Evolutionary conservation across 2,797 vertebrate species (phyloP).

Genomic region (Phrynocephalus vlangalii): DNA sequence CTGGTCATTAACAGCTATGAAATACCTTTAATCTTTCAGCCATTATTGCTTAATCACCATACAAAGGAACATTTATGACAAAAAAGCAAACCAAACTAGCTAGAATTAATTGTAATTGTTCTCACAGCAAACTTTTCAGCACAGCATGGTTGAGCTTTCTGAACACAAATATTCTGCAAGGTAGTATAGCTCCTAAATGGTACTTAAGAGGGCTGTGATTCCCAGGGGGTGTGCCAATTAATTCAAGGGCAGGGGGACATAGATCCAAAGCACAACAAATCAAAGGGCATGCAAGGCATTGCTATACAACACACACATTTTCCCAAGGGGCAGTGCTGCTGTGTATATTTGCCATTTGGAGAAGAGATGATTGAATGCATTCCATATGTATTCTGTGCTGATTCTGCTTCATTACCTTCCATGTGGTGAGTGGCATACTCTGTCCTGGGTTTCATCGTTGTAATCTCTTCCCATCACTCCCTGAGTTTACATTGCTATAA

Average conservation of each 20-base stretch:
- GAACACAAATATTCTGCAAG: background rate
- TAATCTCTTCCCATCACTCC: background rate
- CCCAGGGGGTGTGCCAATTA: background rate
- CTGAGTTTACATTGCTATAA: background rate
- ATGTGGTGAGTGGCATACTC: background rate
- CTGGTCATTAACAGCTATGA: conserved; percentile 20
- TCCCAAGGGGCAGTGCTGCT: background rate
- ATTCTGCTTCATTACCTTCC: conserved; percentile 1
- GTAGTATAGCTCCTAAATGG: conserved; percentile 21
- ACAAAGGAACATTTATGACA: background rate
- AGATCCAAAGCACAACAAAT: background rate
- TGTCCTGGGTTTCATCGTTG: background rate
- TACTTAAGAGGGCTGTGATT: conserved; percentile 21
- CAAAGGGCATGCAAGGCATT: background rate
- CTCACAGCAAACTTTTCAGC: background rate
- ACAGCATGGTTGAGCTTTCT: fast-evolving
- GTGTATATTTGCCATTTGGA: background rate
- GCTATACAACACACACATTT: background rate
- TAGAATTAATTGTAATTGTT: background rate
- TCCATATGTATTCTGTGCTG: conserved; percentile 24
- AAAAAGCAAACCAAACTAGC: background rate
- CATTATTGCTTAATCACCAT: conserved; percentile 20
- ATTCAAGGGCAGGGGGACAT: background rate
- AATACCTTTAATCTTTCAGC: conserved; percentile 22
- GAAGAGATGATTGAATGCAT: conserved; percentile 8